A percentile compares a stretch with the other conserved stretches of the same genome.
Conservation (phyloP, 2,797 vertebrate genomes). For the Podarcis siculus region DNA sequence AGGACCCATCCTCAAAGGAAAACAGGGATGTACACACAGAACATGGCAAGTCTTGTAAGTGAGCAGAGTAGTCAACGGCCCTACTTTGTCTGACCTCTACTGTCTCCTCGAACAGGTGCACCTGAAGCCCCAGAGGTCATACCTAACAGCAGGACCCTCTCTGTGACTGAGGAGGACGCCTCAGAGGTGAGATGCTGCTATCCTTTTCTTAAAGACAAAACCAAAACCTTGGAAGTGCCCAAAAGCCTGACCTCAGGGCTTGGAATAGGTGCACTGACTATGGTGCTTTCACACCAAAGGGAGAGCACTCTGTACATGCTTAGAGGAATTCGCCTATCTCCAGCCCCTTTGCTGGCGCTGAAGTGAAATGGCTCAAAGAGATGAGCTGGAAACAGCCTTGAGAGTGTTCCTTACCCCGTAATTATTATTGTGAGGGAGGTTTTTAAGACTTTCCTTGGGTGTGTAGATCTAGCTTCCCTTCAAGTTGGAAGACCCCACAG, state of each 20-base stretch:
- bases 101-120: neutral
- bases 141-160: neutral
- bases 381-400: neutral
- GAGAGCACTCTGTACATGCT: neutral
- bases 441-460: neutral
- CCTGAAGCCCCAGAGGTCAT: neutral
- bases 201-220: neutral
- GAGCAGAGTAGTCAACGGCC: neutral
- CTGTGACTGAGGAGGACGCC: neutral
- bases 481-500: neutral
- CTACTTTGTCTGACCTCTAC: neutral
- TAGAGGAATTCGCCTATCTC: neutral
- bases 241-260: neutral
- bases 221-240: too few species aligned
- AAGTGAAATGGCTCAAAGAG: neutral
- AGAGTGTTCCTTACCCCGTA: neutral
- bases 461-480: neutral
- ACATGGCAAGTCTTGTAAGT: too few species aligned
- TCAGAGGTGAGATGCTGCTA: conserved; percentile 1
- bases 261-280: neutral
- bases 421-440: neutral
- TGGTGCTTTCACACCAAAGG: neutral
- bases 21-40: neutral
- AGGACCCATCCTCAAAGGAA: neutral
- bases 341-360: neutral